phyloP scores from a whole-genome alignment of 2,113 vertebrate species.

The Damaliscus lunatus region DNA sequence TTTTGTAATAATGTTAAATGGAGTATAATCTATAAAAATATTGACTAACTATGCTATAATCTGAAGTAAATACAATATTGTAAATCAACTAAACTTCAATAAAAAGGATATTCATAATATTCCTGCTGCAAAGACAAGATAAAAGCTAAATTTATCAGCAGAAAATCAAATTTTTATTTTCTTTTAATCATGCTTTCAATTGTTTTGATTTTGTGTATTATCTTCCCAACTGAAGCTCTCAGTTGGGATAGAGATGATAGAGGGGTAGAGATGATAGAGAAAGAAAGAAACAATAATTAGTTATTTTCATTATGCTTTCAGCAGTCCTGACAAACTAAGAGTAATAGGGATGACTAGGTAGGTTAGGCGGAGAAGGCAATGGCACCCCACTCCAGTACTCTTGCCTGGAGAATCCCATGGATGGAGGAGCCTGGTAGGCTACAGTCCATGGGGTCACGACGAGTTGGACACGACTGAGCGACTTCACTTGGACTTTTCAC shows the following conservation, averaged over 20 bases:
- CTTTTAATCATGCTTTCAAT: neutral
- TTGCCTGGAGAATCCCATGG: too few relatives aligned
- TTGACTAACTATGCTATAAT: neutral
- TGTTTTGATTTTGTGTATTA: constrained; percentile 7
- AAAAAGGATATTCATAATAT: neutral
- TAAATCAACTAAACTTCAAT: neutral
- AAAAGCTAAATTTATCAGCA: constrained; percentile 13
- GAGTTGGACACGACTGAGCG: too few relatives aligned
- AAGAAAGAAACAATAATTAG: neutral
- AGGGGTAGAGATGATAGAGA: neutral
- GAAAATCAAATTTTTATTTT: constrained; percentile 24
- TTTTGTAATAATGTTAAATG: neutral
- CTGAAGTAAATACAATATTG: neutral
- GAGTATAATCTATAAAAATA: neutral
- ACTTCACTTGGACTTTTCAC: too few relatives aligned
- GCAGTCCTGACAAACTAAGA: neutral
- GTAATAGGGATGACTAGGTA: neutral
- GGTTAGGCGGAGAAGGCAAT: too few relatives aligned
- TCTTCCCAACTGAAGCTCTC: neutral
- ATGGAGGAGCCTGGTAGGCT: too few relatives aligned
- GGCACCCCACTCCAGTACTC: too few relatives aligned
- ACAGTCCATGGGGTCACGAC: too few relatives aligned
- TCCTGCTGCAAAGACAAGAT: neutral
- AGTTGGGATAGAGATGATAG: neutral
- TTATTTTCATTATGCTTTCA: neutral